These are phyloP conservation scores for Drosophila glabriapex DNA, from an alignment of 2,888 invertebrate genomes.

Conservation along the genomic window DNA sequence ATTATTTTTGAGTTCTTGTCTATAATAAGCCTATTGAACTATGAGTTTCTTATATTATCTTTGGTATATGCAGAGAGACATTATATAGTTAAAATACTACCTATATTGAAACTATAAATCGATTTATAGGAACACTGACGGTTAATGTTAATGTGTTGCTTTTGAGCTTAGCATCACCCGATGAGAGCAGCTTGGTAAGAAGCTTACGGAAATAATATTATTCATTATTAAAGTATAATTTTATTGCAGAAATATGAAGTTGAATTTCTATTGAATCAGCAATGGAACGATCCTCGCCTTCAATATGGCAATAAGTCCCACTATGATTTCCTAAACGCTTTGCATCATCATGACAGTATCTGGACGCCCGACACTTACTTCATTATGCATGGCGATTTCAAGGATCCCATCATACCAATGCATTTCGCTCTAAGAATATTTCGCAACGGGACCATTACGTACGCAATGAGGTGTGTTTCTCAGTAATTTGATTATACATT, in stretches of 20 bases:
- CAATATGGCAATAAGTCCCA: conserved; percentile 95
- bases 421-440: conserved; percentile 97
- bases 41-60: conserved; percentile 11
- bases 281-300: conserved; percentile 96
- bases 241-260: conserved; percentile 95
- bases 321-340: conserved; percentile 95
- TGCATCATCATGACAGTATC: conserved; percentile 96
- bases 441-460: conserved; percentile 96
- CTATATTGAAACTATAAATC: neutral
- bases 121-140: conserved; percentile 91
- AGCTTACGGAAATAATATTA: conserved; percentile 1
- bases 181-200: conserved; percentile 98
- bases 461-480: conserved; percentile 92
- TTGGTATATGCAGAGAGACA: conserved; percentile 5
- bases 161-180: conserved; percentile 97
- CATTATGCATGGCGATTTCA: conserved; percentile 98
- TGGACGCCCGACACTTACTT: conserved; percentile 98
- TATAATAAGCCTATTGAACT: conserved; percentile 1
- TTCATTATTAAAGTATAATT: neutral
- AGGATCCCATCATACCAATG: conserved; percentile 96
- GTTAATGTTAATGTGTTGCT: conserved; percentile 97
- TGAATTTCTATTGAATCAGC: conserved; percentile 96
- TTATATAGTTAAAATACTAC: neutral
- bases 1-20: neutral
- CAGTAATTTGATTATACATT: conserved; percentile 63